Evolutionary conservation across 2,797 vertebrate genomes (phyloP).

Genomic region (Takifugu ocellatus): DNA sequence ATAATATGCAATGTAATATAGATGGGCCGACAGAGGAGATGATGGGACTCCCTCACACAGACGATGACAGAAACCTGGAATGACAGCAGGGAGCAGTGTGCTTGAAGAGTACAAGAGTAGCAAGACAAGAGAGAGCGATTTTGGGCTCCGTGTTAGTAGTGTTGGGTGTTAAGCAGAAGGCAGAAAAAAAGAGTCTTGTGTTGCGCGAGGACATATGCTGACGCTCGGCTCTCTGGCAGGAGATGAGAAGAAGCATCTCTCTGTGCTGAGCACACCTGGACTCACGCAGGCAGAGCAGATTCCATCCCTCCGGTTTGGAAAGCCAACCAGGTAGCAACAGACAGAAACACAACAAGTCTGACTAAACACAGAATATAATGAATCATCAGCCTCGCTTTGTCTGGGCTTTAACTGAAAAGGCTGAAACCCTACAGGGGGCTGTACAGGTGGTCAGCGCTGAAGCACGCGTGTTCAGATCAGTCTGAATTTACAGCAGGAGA

Average conservation of each 20-base stretch:
- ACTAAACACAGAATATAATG: constrained; percentile 16
- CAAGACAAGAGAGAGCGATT: constrained; percentile 35
- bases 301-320: constrained; percentile 42
- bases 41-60: constrained; percentile 63
- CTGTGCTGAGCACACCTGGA: constrained; percentile 58
- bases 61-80: constrained; percentile 64
- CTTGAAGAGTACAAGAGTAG: constrained; percentile 41
- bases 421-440: too few species aligned
- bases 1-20: constrained; percentile 57
- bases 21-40: constrained; percentile 65
- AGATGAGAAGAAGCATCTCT: constrained; percentile 57
- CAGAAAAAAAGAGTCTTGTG: constrained; percentile 55
- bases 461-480: constrained; percentile 37
- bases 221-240: constrained; percentile 63
- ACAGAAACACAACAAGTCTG: constrained; percentile 20
- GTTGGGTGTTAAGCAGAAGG: constrained; percentile 19
- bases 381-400: constrained; percentile 37
- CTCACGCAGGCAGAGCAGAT: constrained; percentile 40
- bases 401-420: constrained; percentile 31
- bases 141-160: constrained; percentile 41
- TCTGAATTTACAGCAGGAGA: constrained; percentile 66
- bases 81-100: constrained; percentile 57
- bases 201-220: constrained; percentile 57
- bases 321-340: constrained; percentile 11
- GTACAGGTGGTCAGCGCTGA: neutral